Conservation (phyloP, 2,797 vertebrate genomes). For the Ctenopoma multispine region DNA sequence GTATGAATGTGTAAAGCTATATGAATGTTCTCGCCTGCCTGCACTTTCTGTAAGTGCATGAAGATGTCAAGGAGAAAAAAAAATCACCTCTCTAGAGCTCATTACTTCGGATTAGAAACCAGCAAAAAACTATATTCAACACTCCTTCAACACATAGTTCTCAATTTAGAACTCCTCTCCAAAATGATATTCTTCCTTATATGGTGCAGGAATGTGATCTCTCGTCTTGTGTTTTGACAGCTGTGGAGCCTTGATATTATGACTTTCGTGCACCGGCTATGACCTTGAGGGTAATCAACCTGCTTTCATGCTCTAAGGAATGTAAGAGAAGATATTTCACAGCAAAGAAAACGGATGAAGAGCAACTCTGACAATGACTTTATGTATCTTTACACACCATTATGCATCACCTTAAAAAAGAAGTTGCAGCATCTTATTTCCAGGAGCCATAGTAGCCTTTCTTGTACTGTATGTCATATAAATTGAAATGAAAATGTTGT, state of each 20-base stretch:
- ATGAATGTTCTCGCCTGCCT: conserved; percentile 28
- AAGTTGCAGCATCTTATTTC: neutral
- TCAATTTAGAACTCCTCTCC: conserved; percentile 41
- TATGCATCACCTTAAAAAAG: neutral
- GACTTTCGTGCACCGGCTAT: conserved; percentile 6
- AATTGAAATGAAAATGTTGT: conserved; percentile 7
- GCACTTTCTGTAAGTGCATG: conserved; percentile 23
- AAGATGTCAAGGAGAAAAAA: conserved; percentile 43
- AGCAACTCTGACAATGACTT: conserved; percentile 6
- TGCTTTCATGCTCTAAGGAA: conserved; percentile 29
- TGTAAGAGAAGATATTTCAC: conserved; percentile 10
- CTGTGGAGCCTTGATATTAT: neutral
- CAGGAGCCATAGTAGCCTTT: neutral
- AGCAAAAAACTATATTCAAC: conserved; percentile 14
- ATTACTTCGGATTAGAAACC: conserved; percentile 48
- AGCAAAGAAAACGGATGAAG: conserved; percentile 18
- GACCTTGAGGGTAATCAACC: conserved; percentile 35
- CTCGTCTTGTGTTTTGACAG: neutral
- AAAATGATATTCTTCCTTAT: conserved; percentile 14
- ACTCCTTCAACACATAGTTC: conserved; percentile 28
- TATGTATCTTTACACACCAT: neutral
- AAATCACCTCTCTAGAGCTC: conserved; percentile 35
- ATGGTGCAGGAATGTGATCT: conserved; percentile 3
- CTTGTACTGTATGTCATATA: neutral
- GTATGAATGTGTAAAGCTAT: conserved; percentile 38